A percentile compares a stretch with the other conserved stretches of the same genome.
Evolutionary conservation across 2,113 vertebrate species (phyloP).

Genomic region (Ginglymostoma cirratum): DNA sequence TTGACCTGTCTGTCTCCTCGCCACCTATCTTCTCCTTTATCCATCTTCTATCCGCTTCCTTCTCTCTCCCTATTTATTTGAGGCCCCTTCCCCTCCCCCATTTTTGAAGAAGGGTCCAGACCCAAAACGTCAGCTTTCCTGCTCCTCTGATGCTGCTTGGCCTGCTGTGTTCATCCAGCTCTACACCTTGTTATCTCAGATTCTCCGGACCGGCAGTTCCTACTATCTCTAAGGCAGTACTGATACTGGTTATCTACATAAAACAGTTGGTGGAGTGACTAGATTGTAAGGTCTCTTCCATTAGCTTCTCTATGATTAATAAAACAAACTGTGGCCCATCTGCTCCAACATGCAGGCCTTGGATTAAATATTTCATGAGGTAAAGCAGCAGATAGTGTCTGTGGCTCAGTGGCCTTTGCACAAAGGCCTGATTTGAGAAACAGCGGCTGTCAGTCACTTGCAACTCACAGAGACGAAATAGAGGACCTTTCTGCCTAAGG

Average conservation of each 20-base stretch:
- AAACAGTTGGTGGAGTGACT: background rate
- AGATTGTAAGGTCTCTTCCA: constrained; percentile 20
- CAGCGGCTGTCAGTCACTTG: background rate
- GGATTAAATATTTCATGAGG: constrained; percentile 35
- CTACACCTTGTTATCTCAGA: too few species aligned
- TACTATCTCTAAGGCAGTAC: background rate
- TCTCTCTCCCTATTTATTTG: too few species aligned
- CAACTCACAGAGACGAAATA: background rate
- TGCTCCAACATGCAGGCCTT: background rate
- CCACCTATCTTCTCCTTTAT: too few species aligned
- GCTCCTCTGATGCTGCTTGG: too few species aligned
- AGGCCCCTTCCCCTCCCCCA: too few species aligned
- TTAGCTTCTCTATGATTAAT: background rate
- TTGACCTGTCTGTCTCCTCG: too few species aligned
- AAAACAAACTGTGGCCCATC: constrained; percentile 13
- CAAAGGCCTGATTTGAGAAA: background rate
- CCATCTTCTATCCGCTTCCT: too few species aligned
- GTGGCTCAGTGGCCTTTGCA: background rate
- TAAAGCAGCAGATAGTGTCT: background rate
- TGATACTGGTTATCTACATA: background rate
- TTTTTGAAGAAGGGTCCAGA: too few species aligned
- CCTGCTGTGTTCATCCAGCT: too few species aligned
- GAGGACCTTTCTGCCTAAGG: background rate
- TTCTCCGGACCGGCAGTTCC: too few species aligned
- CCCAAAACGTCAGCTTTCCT: too few species aligned